Conservation (phyloP, 1,140 invertebrate genomes). For the Bombus fervidus region DNA sequence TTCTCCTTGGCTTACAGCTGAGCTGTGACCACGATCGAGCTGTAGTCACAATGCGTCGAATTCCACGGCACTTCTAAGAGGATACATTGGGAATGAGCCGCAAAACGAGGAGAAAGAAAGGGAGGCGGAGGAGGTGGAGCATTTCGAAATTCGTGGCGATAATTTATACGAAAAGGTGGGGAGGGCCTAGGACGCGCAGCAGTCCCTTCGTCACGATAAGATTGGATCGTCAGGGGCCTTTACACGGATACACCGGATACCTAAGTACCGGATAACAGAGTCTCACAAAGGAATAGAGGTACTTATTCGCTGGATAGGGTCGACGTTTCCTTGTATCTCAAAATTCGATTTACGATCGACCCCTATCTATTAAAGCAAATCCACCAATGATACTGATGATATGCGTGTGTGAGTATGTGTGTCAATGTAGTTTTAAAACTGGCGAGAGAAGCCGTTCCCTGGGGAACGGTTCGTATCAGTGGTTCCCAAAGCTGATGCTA, state of each 20-base stretch:
- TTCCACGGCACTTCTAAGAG: slow-evolving; percentile 48
- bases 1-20: not conserved
- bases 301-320: slow-evolving; percentile 42
- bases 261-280: slow-evolving; percentile 62
- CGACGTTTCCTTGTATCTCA: slow-evolving; percentile 49
- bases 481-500: slow-evolving; percentile 22
- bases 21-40: not conserved
- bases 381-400: slow-evolving; percentile 28
- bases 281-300: slow-evolving; percentile 57
- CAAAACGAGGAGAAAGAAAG: slow-evolving; percentile 56
- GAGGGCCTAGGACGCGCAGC: not conserved
- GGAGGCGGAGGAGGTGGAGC: slow-evolving; percentile 30
- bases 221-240: slow-evolving; percentile 68
- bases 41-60: slow-evolving; percentile 50
- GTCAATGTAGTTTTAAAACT: not conserved
- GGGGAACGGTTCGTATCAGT: slow-evolving; percentile 4
- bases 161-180: slow-evolving; percentile 65
- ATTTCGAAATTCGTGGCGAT: slow-evolving; percentile 71
- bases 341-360: slow-evolving; percentile 49
- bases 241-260: slow-evolving; percentile 60
- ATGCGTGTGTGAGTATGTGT: not conserved
- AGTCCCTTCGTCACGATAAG: slow-evolving; percentile 68
- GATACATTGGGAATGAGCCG: slow-evolving; percentile 34
- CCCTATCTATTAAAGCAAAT: slow-evolving; percentile 46
- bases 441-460: not conserved